Base-by-base conservation (phyloP, 1,140 invertebrate genomes). In the Prorops nasuta region DNA sequence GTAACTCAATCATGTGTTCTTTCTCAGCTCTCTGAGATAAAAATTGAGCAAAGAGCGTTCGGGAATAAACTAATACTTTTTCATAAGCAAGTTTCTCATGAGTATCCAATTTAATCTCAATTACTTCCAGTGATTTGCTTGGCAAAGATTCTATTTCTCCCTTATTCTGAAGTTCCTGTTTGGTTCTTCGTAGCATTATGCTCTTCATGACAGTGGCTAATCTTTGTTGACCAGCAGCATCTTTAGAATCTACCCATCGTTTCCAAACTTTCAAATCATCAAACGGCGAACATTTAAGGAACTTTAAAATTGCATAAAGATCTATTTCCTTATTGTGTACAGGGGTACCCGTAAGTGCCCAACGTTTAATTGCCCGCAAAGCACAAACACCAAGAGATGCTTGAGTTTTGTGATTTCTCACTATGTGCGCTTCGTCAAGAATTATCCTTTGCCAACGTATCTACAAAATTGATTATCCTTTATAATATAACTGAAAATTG, bases 291-390 rank as follows among this genome's bases (percentile, higher is more conserved):
- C 88, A 91, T 14, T 84, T 76, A 1, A 96, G 66, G 73, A 94
- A 96, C 67, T 92, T 91, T 0, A 98, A 68, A 15, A 97, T 74
- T 1, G 93, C 87, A 77, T 87, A 97, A 15, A 97, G 79, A 77
- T 98, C 94, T 31, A 88, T 68, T 64, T 94, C 86, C 69, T 93
- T 90, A 69, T 98, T 98, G 57, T 98, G 95, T 42, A 98, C 88
- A 0, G 95, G 95, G 0, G 96, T 98, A 9, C 96, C 96, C 6
- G 94, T 96, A 1, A 98, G 77, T 0, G 84, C 86, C 94, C 94
- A 98, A 34, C 91, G 82, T 20, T 83, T 80, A 36, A 69, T 74
- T 0, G 79, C 83, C 0, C 60, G 55, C 3, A 98, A 67, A 10
- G 71, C 67, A 67, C 84, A 90, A 0, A 89, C 86, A 0, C 89